Evolutionary conservation across 1,140 invertebrate species (phyloP).

Genomic region (Caenorhabditis brenneri): DNA sequence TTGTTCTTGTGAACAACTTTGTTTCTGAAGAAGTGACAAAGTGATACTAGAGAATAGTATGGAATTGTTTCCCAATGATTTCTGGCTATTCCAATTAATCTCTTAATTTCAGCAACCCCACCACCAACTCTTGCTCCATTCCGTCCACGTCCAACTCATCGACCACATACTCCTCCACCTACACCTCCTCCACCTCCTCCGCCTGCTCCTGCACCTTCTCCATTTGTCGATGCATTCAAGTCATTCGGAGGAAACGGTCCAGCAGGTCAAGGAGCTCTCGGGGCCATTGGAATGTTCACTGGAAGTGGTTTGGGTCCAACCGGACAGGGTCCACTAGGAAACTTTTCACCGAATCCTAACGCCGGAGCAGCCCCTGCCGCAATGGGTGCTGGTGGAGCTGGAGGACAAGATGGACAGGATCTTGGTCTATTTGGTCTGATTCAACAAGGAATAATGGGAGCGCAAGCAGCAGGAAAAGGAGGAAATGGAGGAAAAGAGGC

Average conservation of each 20-base stretch:
- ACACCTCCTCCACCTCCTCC: slow-evolving; percentile 51
- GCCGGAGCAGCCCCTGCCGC: background rate
- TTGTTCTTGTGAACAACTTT: too few relatives aligned
- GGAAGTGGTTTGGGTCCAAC: slow-evolving; percentile 33
- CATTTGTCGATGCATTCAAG: slow-evolving; percentile 17
- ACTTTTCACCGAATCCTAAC: slow-evolving; percentile 3
- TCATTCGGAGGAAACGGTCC: slow-evolving; percentile 1
- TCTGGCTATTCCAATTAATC: too few relatives aligned
- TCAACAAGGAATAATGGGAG: slow-evolving; percentile 43
- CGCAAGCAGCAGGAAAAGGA: slow-evolving; percentile 46
- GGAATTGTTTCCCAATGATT: background rate
- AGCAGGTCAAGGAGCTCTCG: slow-evolving; percentile 12
- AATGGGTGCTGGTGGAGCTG: background rate
- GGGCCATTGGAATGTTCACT: slow-evolving; percentile 15
- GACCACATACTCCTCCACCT: slow-evolving; percentile 35
- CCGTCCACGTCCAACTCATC: slow-evolving; percentile 34
- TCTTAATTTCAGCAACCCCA: slow-evolving; percentile 18
- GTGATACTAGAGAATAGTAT: too few relatives aligned
- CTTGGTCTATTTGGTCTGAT: slow-evolving; percentile 45
- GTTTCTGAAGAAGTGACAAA: too few relatives aligned
- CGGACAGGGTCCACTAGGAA: background rate
- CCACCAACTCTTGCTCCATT: slow-evolving; percentile 52
- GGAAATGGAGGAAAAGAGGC: slow-evolving; percentile 45
- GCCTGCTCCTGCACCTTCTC: slow-evolving; percentile 41
- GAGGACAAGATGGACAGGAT: slow-evolving; percentile 45